Evolutionary conservation across 2,888 invertebrate species (phyloP).

Genomic region (Drosophila lutescens): DNA sequence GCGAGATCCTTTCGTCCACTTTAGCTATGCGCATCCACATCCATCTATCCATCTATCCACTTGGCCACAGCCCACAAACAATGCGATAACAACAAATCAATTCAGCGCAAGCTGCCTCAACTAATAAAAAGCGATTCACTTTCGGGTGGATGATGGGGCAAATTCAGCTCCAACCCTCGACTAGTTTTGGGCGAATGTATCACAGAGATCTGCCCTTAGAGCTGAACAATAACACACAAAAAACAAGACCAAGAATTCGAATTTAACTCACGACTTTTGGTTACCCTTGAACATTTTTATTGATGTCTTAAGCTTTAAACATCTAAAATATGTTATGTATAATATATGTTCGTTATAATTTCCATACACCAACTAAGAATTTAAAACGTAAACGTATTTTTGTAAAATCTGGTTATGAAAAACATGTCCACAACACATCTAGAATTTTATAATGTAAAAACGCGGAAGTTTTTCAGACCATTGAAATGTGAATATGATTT

Average conservation of each 20-base stretch:
- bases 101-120: constrained; percentile 78
- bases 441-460: too few relatives aligned
- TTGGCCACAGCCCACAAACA: constrained; percentile 65
- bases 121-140: constrained; percentile 69
- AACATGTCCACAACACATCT: too few relatives aligned
- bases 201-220: constrained; percentile 19
- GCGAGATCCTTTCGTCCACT: constrained; percentile 25
- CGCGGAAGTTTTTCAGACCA: not conserved
- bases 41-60: constrained; percentile 50
- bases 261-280: not conserved
- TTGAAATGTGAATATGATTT: not conserved
- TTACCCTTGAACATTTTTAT: not conserved
- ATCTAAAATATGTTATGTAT: too few relatives aligned
- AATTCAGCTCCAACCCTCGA: constrained; percentile 23
- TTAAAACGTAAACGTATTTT: too few relatives aligned
- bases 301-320: not conserved
- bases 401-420: too few relatives aligned
- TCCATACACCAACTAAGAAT: too few relatives aligned
- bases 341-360: too few relatives aligned
- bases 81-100: constrained; percentile 79
- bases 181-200: constrained; percentile 57
- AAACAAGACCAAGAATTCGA: constrained; percentile 5
- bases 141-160: constrained; percentile 23
- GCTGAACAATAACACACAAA: constrained; percentile 16
- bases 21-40: constrained; percentile 16